Evolutionary conservation across 1,140 invertebrate genomes (phyloP).

Genomic region (Cataglyphis hispanica): DNA sequence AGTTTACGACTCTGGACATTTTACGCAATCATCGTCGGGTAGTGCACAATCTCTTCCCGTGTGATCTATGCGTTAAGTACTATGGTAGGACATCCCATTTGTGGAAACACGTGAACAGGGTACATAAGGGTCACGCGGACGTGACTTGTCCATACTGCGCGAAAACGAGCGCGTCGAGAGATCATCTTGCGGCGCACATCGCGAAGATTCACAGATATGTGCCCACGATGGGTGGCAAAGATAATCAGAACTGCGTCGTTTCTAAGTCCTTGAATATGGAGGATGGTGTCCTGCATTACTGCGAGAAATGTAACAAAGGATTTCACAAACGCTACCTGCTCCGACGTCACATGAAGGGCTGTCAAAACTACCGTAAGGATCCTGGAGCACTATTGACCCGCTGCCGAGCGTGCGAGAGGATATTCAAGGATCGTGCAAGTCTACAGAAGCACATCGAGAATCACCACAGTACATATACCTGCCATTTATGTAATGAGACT

Average conservation of each 20-base stretch:
- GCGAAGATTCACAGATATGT: slow-evolving; percentile 87
- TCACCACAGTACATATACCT: slow-evolving; percentile 87
- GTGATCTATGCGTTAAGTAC: slow-evolving; percentile 89
- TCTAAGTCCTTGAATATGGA: slow-evolving; percentile 78
- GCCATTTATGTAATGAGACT: slow-evolving; percentile 87
- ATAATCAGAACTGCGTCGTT: slow-evolving; percentile 56
- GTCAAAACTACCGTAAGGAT: slow-evolving; percentile 87
- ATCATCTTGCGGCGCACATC: slow-evolving; percentile 88
- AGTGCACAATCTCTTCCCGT: slow-evolving; percentile 88
- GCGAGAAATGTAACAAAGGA: slow-evolving; percentile 87
- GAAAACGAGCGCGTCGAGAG: slow-evolving; percentile 88
- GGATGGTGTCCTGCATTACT: slow-evolving; percentile 86
- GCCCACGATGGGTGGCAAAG: slow-evolving; percentile 78
- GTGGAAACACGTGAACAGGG: slow-evolving; percentile 89
- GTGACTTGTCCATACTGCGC: slow-evolving; percentile 88
- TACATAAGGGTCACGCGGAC: slow-evolving; percentile 88
- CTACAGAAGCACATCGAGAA: slow-evolving; percentile 87
- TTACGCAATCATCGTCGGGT: slow-evolving; percentile 87
- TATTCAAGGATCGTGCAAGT: slow-evolving; percentile 88
- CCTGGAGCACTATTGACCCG: slow-evolving; percentile 85
- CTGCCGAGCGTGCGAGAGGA: slow-evolving; percentile 87
- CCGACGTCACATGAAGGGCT: slow-evolving; percentile 88
- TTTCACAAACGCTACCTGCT: slow-evolving; percentile 87
- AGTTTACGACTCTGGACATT: slow-evolving; percentile 85
- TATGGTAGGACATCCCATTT: slow-evolving; percentile 89